Percentiles rank a stretch among this genome's conserved stretches.
Conservation (phyloP, 2,888 invertebrate genomes). For the Sphinx pinastri region DNA sequence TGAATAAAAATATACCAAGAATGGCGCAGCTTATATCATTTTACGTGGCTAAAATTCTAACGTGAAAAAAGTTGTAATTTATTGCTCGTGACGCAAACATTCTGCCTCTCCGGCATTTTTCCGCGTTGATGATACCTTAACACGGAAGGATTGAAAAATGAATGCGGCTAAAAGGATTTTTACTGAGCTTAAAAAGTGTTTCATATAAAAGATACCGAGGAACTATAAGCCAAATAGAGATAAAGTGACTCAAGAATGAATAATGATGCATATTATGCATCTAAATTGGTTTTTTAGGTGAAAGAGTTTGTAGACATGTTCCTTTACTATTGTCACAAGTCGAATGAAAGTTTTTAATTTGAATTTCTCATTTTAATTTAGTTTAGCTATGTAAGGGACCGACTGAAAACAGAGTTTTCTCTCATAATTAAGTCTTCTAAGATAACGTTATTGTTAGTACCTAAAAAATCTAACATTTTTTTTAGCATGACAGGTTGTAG, state of each 20-base stretch:
- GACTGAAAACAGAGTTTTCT: no score
- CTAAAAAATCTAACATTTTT: no score
- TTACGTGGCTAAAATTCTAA: neutral
- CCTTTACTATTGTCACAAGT: neutral
- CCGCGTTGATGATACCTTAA: constrained; percentile 5
- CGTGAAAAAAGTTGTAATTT: constrained; percentile 16
- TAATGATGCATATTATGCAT: constrained; percentile 20
- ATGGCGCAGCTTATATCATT: neutral
- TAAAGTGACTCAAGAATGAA: constrained; percentile 31
- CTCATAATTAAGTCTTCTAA: no score
- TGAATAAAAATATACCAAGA: neutral
- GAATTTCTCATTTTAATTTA: no score
- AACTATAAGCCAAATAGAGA: constrained; percentile 36
- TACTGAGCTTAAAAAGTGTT: constrained; percentile 16
- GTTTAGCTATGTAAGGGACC: no score
- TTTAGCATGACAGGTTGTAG: no score
- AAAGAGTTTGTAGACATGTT: constrained; percentile 1
- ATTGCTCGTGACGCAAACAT: constrained; percentile 3
- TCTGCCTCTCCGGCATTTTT: neutral
- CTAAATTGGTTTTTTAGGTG: constrained; percentile 5
- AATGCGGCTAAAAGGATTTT: constrained; percentile 15
- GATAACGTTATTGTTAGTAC: no score
- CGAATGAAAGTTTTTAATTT: no score
- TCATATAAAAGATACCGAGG: constrained; percentile 9
- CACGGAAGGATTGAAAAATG: constrained; percentile 24